A percentile compares a stretch with the other conserved stretches of the same genome.
These are phyloP conservation scores for Enteromius thamalakanensis DNA, from an alignment of 2,797 vertebrate species.

Conservation along the genomic window DNA sequence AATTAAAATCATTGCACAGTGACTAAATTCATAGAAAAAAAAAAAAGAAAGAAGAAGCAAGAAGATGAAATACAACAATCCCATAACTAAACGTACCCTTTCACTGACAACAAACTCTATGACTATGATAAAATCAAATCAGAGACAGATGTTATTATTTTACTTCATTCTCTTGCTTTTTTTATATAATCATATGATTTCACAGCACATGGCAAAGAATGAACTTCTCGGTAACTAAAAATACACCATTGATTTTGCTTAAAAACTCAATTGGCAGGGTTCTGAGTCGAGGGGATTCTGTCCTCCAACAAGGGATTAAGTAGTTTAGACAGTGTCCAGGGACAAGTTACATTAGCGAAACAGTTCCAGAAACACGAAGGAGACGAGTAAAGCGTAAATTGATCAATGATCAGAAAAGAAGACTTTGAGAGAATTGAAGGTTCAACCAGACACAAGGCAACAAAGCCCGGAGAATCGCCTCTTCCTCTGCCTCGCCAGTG, in stretches of 20 bases:
- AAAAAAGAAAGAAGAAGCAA: conserved; percentile 42
- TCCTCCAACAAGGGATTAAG: conserved; percentile 43
- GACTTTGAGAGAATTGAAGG: conserved; percentile 51
- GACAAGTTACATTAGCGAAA: conserved; percentile 40
- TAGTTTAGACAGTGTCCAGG: conserved; percentile 35
- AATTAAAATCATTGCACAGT: conserved; percentile 65
- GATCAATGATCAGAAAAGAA: conserved; percentile 18
- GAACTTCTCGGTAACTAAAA: conserved; percentile 49
- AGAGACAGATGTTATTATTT: conserved; percentile 50
- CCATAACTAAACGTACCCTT: conserved; percentile 61
- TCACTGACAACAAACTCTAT: conserved; percentile 40
- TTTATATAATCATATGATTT: conserved; percentile 54
- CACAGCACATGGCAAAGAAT: conserved; percentile 58
- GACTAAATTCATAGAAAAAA: conserved; percentile 42
- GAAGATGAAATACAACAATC: conserved; percentile 50
- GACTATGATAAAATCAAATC: conserved; percentile 54
- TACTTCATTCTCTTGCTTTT: conserved; percentile 59
- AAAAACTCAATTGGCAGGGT: neutral
- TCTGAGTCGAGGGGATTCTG: conserved; percentile 3
- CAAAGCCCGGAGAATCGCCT: conserved; percentile 95
- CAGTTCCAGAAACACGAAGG: conserved; percentile 44
- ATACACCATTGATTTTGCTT: conserved; percentile 40
- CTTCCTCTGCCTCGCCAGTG: conserved; percentile 90
- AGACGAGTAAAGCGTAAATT: conserved; percentile 38
- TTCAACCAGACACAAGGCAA: conserved; percentile 93